These are phyloP conservation scores for Plodia interpunctella DNA, from an alignment of 1,140 invertebrate species.

Conservation along the genomic window DNA sequence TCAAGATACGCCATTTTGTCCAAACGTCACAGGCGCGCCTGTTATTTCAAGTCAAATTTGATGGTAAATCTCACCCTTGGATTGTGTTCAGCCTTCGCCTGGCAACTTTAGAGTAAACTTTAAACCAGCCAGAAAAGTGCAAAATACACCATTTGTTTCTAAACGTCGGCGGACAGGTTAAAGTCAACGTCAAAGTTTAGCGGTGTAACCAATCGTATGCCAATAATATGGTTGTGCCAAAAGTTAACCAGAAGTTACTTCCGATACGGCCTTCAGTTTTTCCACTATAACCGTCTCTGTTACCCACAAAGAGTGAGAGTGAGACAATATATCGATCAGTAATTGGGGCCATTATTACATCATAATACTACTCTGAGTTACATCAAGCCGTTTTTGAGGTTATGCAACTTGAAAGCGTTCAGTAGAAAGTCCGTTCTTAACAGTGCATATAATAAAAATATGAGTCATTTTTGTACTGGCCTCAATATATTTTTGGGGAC, in stretches of 20 bases:
- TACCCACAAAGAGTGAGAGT: neutral
- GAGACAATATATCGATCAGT: constrained; percentile 5
- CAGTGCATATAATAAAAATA: constrained; percentile 6
- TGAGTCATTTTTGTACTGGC: neutral
- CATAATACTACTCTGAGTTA: neutral
- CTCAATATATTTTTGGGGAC: neutral
- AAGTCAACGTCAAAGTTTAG: too few species aligned
- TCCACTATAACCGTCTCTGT: neutral
- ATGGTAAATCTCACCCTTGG: too few species aligned
- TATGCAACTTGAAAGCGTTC: neutral
- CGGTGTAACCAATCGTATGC: too few species aligned
- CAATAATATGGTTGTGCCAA: too few species aligned
- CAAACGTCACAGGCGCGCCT: too few species aligned
- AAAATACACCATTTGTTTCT: too few species aligned
- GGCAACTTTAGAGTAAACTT: too few species aligned
- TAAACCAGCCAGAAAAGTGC: too few species aligned
- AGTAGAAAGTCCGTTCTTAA: neutral
- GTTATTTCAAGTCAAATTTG: too few species aligned
- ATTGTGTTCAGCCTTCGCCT: too few species aligned
- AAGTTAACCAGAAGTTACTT: neutral
- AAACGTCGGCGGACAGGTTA: too few species aligned
- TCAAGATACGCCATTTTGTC: too few species aligned
- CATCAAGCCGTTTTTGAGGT: neutral
- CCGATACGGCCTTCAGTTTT: neutral
- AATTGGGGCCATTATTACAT: neutral